Base-by-base conservation (phyloP, 2,797 vertebrate species). In the Alcedo quadribrachys region DNA sequence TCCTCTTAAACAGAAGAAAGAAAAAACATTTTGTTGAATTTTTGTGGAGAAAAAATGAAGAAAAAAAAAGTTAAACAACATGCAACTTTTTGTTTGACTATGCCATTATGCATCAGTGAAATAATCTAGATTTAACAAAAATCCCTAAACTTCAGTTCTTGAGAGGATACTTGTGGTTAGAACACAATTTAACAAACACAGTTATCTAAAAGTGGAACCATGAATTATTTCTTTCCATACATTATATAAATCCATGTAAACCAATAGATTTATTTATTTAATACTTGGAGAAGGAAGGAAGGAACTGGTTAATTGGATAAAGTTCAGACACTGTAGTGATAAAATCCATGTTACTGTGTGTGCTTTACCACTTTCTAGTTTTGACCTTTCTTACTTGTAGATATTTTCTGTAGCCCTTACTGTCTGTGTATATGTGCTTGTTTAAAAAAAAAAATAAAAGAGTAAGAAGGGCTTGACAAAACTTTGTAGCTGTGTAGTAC, bases 351-450 rank as follows among this genome's bases (percentile, higher is more conserved):
- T 40, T 67, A 43, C 25, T 27, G 4, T 4, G 6, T 14, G 15
- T 2, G 5, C 33, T 63, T 61, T 13, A 30, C 9, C 8, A 5
- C 37, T 24, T 45, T 79, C 45, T 35, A 9, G 12, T 62, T 81
- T 63, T n/a, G 32, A 18, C 37, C 48, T 76, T 84, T 58, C 35
- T 68, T 58, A 25, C 8, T 62, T 18, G n/a, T 15, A 35, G 55
- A 32, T 51, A 27, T 9, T 74, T 58, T 87, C 55, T 81, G 14
- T 53, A 22, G 32, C 55, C 28, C 18, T 53, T 40, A 14, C 17
- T 83, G 2, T 0, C 3, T 67, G 27, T 45, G 6, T 13, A 0
- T 2, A 6, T 62, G 15, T 67, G 15, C 11, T 61, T n/a, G 5
- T 30, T 83, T 55, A n/a, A 35, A 54, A 51, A 77, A 42, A 45